phyloP scores from a whole-genome alignment of 1,140 invertebrate species.

The Nymphalis io region DNA sequence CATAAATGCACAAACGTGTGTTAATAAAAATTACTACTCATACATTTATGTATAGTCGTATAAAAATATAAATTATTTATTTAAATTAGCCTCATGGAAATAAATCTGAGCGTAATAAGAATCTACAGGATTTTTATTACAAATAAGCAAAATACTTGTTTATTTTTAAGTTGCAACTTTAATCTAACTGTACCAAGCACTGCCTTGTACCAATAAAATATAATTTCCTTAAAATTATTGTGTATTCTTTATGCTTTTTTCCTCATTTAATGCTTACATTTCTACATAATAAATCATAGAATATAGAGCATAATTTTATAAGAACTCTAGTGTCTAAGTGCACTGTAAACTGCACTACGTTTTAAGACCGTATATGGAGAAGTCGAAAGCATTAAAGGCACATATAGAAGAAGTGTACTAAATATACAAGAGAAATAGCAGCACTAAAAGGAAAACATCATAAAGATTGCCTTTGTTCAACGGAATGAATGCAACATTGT shows the following conservation, averaged over 20 bases:
- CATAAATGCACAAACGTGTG: too few species aligned
- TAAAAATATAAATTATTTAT: too few species aligned
- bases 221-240: background rate
- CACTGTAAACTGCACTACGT: background rate
- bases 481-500: slow-evolving; percentile 43
- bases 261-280: too few species aligned
- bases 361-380: background rate
- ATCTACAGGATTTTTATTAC: background rate
- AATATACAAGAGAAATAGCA: slow-evolving; percentile 3
- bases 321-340: background rate
- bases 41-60: too few species aligned
- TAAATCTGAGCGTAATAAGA: background rate
- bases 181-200: slow-evolving; percentile 19
- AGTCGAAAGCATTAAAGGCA: background rate
- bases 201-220: slow-evolving; percentile 17
- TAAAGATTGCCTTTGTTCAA: slow-evolving; percentile 50
- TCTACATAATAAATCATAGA: background rate
- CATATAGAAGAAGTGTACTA: background rate
- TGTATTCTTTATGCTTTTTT: background rate
- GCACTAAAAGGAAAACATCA: slow-evolving; percentile 47
- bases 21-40: too few species aligned
- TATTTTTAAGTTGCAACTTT: slow-evolving; percentile 9
- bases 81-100: too few species aligned
- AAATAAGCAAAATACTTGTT: background rate
- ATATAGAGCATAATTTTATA: background rate